phyloP scores from a whole-genome alignment of 1,140 invertebrate genomes.

The Hyposmocoma kahamanoa region DNA sequence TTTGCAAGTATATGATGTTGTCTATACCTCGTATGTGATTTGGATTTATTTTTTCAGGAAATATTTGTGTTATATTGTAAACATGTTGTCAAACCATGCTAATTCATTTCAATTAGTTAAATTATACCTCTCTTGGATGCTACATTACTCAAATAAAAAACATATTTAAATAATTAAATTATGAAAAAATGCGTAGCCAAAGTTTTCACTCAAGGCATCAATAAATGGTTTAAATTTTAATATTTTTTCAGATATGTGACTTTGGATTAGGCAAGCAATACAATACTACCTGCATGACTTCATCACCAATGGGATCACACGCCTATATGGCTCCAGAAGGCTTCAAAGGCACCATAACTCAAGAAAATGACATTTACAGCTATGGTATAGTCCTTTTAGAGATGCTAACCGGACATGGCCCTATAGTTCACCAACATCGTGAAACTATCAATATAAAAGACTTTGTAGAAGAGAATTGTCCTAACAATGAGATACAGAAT shows the following conservation, averaged over 20 bases:
- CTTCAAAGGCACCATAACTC: conserved; percentile 79
- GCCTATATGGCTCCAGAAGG: conserved; percentile 87
- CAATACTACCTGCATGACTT: conserved; percentile 68
- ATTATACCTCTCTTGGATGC: too few species aligned
- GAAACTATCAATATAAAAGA: conserved; percentile 48
- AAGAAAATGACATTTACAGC: conserved; percentile 85
- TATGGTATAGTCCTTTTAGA: conserved; percentile 86
- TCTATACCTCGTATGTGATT: too few species aligned
- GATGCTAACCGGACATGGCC: conserved; percentile 78
- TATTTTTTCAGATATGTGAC: conserved; percentile 78
- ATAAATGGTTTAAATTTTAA: conserved; percentile 9
- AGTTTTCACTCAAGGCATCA: too few species aligned
- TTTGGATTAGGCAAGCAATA: conserved; percentile 81
- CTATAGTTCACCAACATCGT: conserved; percentile 63
- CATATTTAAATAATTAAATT: too few species aligned
- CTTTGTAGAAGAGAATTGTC: conserved; percentile 43
- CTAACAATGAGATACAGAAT: conserved; percentile 30
- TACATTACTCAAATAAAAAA: too few species aligned
- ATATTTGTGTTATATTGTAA: too few species aligned
- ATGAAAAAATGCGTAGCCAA: too few species aligned
- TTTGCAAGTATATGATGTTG: too few species aligned
- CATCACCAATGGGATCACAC: conserved; percentile 79
- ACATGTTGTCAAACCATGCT: too few species aligned
- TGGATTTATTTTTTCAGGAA: too few species aligned
- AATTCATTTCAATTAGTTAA: too few species aligned